Evolutionary conservation across 2,797 vertebrate species (phyloP), one percentile per base, ranked within the genome.

Genomic region (Rallus crepitans): DNA sequence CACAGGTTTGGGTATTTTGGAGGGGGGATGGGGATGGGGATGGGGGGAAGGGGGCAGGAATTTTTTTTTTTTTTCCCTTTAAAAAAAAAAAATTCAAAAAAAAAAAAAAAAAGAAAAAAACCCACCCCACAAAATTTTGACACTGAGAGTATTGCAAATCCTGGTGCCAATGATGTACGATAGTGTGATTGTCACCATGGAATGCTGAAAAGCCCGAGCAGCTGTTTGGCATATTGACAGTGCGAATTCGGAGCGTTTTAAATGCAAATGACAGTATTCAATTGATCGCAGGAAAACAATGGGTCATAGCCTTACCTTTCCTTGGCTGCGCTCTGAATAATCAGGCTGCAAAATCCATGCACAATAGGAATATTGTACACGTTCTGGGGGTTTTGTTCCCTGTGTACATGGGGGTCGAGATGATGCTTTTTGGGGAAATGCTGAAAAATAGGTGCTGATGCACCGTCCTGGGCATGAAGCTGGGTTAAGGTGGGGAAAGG

Each of bases 191-290:
- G 98, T 98, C 98, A 97, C 98, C 97, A 98, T 87, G 98, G 97
- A 98, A 98, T 97, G 97, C 96, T 98, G 98, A 98, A 97, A 97
- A 98, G 97, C 93, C 97, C 92, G 97, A 98, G 97, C 98, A 98
- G 98, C 98, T 98, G 98, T 98, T 98, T 98, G 98, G 97, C 98
- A 98, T 97, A 95, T 96, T 90, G 96, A 90, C 97, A 97, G 93
- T 97, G 97, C 72, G 96, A 97, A 97, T 97, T 97, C 96, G 90
- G 97, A 98, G 97, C 92, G 96, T 97, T 97, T 97, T 94, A 98
- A 98, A 97, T 96, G 93, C 96, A 97, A 98, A 97, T 96, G 96
- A 97, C 97, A 97, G 97, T 93, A 97, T 95, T 93, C 97, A 97
- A 97, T 98, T 97, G 97, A 97, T 97, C 97, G 86, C 93, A 90